phyloP scores from a whole-genome alignment of 2,797 vertebrate genomes.

The Coregonus suidteri region DNA sequence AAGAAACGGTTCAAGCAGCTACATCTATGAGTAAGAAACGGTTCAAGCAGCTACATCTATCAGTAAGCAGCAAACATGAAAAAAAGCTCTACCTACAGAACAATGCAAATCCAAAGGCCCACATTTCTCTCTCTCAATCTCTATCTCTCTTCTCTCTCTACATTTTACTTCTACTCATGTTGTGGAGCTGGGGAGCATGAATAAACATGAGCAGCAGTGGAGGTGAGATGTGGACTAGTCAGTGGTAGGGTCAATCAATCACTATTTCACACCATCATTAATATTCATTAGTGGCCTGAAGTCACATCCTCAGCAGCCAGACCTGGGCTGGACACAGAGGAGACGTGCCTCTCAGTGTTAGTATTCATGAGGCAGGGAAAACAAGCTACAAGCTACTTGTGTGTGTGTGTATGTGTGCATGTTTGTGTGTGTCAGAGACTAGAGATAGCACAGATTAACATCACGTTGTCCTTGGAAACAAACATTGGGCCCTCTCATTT shows the following conservation, averaged over 20 bases:
- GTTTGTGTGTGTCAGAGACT: constrained; percentile 11
- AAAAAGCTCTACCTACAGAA: constrained; percentile 62
- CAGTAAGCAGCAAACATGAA: constrained; percentile 69
- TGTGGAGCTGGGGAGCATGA: constrained; percentile 41
- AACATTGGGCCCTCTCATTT: constrained; percentile 76
- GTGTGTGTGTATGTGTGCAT: constrained; percentile 8
- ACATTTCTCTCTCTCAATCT: no score
- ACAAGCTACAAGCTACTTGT: constrained; percentile 47
- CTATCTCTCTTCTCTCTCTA: no score
- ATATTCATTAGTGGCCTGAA: constrained; percentile 76
- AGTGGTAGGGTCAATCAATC: constrained; percentile 78
- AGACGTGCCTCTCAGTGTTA: constrained; percentile 61
- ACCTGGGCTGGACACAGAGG: constrained; percentile 64
- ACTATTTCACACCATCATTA: constrained; percentile 71
- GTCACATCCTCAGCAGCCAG: constrained; percentile 72
- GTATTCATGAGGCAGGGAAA: constrained; percentile 73
- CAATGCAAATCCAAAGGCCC: constrained; percentile 56
- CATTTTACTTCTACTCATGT: no score
- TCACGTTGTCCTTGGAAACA: constrained; percentile 78
- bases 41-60: constrained; percentile 65
- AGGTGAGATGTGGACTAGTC: constrained; percentile 73
- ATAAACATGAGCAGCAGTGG: constrained; percentile 76
- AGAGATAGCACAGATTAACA: constrained; percentile 70
- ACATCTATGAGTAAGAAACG: no score
- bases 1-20: no score